phyloP scores from a whole-genome alignment of 92 coral and sea anemone genomes.

The Virgularia gustaviana region DNA sequence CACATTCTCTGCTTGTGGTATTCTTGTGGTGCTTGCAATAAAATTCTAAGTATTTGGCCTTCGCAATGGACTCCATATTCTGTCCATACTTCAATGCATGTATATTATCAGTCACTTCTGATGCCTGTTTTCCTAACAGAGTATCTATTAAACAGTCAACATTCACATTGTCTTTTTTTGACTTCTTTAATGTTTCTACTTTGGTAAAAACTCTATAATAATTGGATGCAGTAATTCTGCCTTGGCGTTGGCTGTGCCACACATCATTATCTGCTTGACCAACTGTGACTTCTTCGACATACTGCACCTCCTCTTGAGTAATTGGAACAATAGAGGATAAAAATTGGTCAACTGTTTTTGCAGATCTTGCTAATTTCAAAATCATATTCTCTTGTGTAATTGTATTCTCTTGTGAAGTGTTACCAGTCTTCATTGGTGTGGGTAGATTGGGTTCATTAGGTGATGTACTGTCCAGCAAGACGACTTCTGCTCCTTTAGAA shows the following conservation, averaged over 20 bases:
- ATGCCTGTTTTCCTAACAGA: too few species aligned
- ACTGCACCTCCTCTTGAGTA: constrained; percentile 27
- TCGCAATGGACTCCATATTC: constrained; percentile 52
- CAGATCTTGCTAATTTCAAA: neutral
- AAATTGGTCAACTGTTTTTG: neutral
- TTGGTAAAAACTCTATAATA: constrained; percentile 46
- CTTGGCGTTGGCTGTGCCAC: constrained; percentile 46
- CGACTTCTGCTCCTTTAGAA: too few species aligned
- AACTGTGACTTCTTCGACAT: constrained; percentile 49
- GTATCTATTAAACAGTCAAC: constrained; percentile 4
- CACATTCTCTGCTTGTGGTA: constrained; percentile 54
- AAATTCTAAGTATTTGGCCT: constrained; percentile 43
- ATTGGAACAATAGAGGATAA: neutral
- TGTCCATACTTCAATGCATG: constrained; percentile 58
- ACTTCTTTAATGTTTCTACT: constrained; percentile 49
- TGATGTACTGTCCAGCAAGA: too few species aligned
- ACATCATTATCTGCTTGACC: constrained; percentile 47
- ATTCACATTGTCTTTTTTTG: constrained; percentile 31
- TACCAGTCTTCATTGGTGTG: too few species aligned
- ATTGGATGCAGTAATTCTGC: constrained; percentile 57
- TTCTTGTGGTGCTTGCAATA: constrained; percentile 51
- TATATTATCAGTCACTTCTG: constrained; percentile 50
- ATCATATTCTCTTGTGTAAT: too few species aligned
- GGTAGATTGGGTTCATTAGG: too few species aligned
- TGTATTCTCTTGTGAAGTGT: too few species aligned